Evolutionary conservation across 2,113 vertebrate genomes (phyloP).

Genomic region (Takifugu bimaculatus): DNA sequence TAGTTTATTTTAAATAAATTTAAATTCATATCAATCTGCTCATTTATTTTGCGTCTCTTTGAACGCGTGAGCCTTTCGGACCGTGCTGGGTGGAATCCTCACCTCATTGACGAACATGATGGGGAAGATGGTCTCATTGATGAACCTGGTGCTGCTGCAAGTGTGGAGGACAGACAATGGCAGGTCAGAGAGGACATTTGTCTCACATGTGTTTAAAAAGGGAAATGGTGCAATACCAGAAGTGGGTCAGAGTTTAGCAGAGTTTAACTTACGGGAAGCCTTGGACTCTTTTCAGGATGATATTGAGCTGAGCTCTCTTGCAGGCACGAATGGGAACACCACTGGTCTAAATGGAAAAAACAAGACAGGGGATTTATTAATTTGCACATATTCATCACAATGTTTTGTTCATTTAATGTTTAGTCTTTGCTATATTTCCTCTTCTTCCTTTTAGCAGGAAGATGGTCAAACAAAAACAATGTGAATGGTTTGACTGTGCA

Average conservation of each 20-base stretch:
- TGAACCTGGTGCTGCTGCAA: conserved; percentile 64
- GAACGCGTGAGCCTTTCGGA: neutral
- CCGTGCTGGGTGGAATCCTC: conserved; percentile 7
- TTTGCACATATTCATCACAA: no score
- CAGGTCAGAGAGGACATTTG: conserved; percentile 37
- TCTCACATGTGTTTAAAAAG: conserved; percentile 23
- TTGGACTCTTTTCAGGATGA: conserved; percentile 71
- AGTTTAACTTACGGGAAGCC: conserved; percentile 75
- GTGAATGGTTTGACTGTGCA: no score
- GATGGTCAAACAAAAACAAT: no score
- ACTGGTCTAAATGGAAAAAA: conserved; percentile 57
- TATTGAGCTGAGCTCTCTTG: conserved; percentile 77
- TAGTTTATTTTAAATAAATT: no score
- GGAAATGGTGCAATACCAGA: conserved; percentile 20
- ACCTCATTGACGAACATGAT: conserved; percentile 82
- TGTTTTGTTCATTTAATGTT: no score
- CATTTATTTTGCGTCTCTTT: conserved; percentile 1
- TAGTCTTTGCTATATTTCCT: no score
- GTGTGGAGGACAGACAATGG: conserved; percentile 3
- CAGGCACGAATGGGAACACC: conserved; percentile 78
- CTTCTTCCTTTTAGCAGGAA: no score
- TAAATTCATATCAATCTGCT: no score
- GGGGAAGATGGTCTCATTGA: conserved; percentile 78
- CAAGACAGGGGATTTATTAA: neutral
- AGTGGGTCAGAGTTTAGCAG: conserved; percentile 31